Percentiles rank a stretch among this genome's conserved stretches.
These are phyloP conservation scores for Polypedilum pembai DNA, from an alignment of 1,140 invertebrate genomes.

Conservation along the genomic window DNA sequence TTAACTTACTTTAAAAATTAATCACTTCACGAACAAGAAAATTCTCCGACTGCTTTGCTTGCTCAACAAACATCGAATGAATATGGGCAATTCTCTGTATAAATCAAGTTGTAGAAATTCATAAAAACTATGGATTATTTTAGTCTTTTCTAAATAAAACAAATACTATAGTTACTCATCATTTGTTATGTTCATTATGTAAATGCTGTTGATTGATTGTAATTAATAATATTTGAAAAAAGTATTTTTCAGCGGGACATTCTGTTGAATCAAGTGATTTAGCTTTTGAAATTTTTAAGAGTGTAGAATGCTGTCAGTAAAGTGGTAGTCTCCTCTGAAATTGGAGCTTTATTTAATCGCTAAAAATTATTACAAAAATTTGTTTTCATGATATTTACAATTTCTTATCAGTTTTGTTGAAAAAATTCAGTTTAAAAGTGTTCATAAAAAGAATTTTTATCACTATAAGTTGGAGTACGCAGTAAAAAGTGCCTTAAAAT, in stretches of 20 bases:
- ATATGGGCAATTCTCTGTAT: too few species aligned
- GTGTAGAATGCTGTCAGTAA: not conserved
- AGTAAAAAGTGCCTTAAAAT: not conserved
- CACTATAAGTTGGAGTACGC: not conserved
- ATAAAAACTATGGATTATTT: too few species aligned
- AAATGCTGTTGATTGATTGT: too few species aligned
- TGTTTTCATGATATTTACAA: constrained; percentile 7
- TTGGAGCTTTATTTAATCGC: not conserved
- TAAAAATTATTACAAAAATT: not conserved
- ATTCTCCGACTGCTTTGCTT: not conserved
- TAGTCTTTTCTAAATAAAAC: too few species aligned
- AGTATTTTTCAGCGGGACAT: too few species aligned
- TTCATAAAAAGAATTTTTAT: not conserved
- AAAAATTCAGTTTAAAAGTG: not conserved
- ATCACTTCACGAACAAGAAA: not conserved
- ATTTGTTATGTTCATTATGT: too few species aligned
- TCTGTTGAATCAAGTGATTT: too few species aligned
- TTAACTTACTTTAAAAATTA: not conserved
- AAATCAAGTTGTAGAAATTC: too few species aligned
- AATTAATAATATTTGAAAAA: too few species aligned
- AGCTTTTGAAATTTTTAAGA: too few species aligned
- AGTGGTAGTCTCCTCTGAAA: too few species aligned
- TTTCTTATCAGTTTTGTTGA: constrained; percentile 28
- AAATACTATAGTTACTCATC: too few species aligned
- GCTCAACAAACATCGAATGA: constrained; percentile 1